phyloP scores from a whole-genome alignment of 2,888 invertebrate genomes.

The Crepidodera aurea region DNA sequence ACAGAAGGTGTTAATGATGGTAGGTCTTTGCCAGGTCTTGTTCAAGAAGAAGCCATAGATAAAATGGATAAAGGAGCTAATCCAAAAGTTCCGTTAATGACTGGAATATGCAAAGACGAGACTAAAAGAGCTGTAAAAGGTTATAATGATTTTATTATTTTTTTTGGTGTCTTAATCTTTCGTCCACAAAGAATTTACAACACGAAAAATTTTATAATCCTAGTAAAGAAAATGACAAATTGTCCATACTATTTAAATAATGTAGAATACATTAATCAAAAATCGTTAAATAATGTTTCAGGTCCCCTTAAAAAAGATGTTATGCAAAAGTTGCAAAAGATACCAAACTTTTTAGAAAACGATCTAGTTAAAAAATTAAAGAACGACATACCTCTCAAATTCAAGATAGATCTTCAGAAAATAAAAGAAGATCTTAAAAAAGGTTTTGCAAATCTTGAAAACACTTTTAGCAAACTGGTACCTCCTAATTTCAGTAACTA shows the following conservation, averaged over 20 bases:
- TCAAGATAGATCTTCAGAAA: conserved; percentile 57
- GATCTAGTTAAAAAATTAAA: conserved; percentile 59
- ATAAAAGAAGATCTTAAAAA: conserved; percentile 32
- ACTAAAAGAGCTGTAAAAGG: conserved; percentile 71
- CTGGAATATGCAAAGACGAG: conserved; percentile 78
- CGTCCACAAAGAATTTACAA: no score
- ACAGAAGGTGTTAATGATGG: conserved; percentile 73
- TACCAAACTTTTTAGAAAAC: conserved; percentile 50
- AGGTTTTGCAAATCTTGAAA: conserved; percentile 28
- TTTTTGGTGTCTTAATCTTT: no score
- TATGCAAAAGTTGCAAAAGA: conserved; percentile 1
- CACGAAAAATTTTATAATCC: no score
- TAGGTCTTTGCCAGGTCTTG: conserved; percentile 72
- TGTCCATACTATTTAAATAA: no score
- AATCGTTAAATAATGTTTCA: background rate
- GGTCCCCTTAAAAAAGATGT: conserved; percentile 15
- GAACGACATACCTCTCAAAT: conserved; percentile 56
- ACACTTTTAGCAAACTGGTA: conserved; percentile 27
- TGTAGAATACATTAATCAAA: background rate
- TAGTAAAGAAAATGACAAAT: no score
- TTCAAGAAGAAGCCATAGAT: conserved; percentile 70
- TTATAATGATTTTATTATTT: conserved; percentile 49
- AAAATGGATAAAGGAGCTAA: conserved; percentile 65
- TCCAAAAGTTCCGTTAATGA: conserved; percentile 72
- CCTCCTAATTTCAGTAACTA: conserved; percentile 55